These are phyloP conservation scores for Geothlypis trichas DNA, from an alignment of 2,113 vertebrate species.

Conservation along the genomic window DNA sequence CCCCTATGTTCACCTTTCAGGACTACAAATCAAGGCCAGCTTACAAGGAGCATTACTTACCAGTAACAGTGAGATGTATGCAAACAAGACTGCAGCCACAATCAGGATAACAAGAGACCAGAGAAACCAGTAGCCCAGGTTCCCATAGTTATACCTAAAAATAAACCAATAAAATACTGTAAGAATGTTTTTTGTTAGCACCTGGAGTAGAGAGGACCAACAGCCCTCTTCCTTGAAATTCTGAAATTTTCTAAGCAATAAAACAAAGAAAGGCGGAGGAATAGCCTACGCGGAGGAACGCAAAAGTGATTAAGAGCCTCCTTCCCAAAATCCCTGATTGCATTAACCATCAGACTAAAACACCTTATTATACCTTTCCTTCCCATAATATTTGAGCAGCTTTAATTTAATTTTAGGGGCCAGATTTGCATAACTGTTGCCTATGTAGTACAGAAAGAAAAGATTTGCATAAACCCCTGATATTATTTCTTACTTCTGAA, in stretches of 20 bases:
- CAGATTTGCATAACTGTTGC: neutral
- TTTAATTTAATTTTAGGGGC: neutral
- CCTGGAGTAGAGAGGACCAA: neutral
- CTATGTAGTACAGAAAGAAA: neutral
- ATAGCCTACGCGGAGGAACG: neutral
- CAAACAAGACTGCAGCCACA: constrained; percentile 73
- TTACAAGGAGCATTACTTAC: constrained; percentile 65
- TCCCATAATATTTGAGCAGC: neutral
- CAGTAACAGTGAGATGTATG: constrained; percentile 80
- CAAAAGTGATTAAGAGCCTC: neutral
- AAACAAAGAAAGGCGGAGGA: neutral
- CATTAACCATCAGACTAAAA: neutral
- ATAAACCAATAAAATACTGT: neutral
- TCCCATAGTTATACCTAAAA: constrained; percentile 81
- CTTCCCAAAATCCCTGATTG: neutral
- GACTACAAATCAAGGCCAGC: neutral
- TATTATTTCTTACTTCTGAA: neutral
- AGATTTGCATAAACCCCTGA: neutral
- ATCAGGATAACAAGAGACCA: constrained; percentile 85
- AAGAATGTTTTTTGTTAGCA: neutral
- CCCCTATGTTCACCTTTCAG: neutral
- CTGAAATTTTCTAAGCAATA: neutral
- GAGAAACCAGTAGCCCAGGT: constrained; percentile 84
- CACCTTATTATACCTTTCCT: neutral
- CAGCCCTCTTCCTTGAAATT: neutral